A percentile compares a stretch with the other conserved stretches of the same genome.
phyloP scores from a whole-genome alignment of 2,888 invertebrate species.

The Drosophila setosimentum region DNA sequence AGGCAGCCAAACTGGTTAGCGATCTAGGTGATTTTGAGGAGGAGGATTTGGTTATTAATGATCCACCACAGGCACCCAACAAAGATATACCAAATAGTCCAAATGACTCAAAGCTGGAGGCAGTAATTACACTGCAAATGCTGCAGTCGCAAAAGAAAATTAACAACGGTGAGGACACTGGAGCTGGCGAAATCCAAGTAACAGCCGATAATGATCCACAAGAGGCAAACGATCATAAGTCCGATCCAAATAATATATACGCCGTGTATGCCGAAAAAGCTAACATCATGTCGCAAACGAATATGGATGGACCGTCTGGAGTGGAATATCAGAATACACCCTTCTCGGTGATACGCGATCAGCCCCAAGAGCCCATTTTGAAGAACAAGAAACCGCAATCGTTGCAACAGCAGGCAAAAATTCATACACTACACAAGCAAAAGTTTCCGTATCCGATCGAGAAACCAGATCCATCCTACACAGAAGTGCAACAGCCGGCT shows the following conservation, averaged over 20 bases:
- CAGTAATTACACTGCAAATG: constrained; percentile 90
- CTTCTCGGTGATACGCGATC: constrained; percentile 84
- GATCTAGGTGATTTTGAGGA: constrained; percentile 81
- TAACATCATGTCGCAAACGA: constrained; percentile 61
- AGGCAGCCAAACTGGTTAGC: constrained; percentile 62
- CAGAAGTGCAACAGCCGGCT: constrained; percentile 72
- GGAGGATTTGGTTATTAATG: constrained; percentile 85
- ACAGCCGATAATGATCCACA: constrained; percentile 65
- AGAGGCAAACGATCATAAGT: constrained; percentile 34
- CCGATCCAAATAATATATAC: constrained; percentile 71
- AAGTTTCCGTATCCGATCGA: constrained; percentile 89
- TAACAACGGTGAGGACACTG: constrained; percentile 77
- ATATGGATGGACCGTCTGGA: constrained; percentile 68
- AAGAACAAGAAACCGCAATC: constrained; percentile 84
- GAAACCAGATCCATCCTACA: constrained; percentile 86
- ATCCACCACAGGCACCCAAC: constrained; percentile 85
- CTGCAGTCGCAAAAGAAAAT: constrained; percentile 87
- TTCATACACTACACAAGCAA: constrained; percentile 84
- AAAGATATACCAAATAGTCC: constrained; percentile 67
- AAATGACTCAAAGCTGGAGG: constrained; percentile 84
- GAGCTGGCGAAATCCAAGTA: constrained; percentile 77
- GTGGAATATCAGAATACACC: constrained; percentile 85
- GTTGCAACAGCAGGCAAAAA: constrained; percentile 76
- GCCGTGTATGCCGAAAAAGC: constrained; percentile 73
- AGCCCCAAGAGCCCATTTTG: constrained; percentile 85